Conservation (phyloP, 2,797 vertebrate genomes). For the Urophycis tenuis region DNA sequence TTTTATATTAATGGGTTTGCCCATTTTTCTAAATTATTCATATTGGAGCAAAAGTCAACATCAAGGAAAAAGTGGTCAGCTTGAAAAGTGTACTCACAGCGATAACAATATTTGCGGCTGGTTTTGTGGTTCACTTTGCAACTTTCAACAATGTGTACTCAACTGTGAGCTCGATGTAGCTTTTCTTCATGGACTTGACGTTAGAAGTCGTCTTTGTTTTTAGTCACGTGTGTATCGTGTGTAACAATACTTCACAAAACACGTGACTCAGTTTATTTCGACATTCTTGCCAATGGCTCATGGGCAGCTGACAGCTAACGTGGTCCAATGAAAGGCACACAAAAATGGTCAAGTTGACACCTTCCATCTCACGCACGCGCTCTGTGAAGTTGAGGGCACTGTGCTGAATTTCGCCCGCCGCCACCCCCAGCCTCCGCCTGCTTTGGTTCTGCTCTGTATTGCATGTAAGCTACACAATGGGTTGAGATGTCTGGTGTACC, state of each 20-base stretch:
- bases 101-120: neutral
- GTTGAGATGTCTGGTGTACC: too few relatives aligned
- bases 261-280: neutral
- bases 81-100: neutral
- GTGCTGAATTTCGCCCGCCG: too few relatives aligned
- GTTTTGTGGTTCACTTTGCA: neutral
- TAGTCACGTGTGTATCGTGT: neutral
- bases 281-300: neutral
- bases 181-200: neutral
- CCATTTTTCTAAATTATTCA: neutral
- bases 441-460: neutral
- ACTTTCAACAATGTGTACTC: neutral
- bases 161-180: neutral
- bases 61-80: neutral
- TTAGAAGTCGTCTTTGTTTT: neutral
- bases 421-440: too few relatives aligned
- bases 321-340: too few relatives aligned
- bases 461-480: too few relatives aligned
- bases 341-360: too few relatives aligned
- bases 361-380: too few relatives aligned
- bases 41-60: conserved; percentile 4
- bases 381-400: too few relatives aligned
- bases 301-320: too few relatives aligned
- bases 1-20: conserved; percentile 8
- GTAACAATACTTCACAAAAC: neutral